phyloP scores from a whole-genome alignment of 1,140 invertebrate species.

The Leptinotarsa texana region DNA sequence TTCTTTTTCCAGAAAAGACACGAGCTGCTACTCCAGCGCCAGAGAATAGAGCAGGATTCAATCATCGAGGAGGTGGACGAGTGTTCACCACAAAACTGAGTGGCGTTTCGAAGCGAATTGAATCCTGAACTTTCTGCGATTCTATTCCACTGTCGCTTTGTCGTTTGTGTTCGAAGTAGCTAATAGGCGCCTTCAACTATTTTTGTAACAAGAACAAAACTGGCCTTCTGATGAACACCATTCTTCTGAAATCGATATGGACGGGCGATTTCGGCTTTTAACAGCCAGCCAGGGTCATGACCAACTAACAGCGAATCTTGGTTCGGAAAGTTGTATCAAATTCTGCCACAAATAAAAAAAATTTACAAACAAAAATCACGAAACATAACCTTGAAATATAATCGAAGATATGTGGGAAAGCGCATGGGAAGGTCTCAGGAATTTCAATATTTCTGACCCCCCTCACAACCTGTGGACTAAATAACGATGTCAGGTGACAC shows the following conservation, averaged over 20 bases:
- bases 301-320: too few relatives aligned
- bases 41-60: conserved; percentile 63
- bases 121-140: background rate
- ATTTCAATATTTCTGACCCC: too few relatives aligned
- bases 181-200: background rate
- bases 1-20: conserved; percentile 60
- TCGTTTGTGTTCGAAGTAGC: background rate
- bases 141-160: background rate
- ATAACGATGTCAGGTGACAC: too few relatives aligned
- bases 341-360: too few relatives aligned
- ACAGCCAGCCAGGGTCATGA: too few relatives aligned
- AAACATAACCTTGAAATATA: too few relatives aligned
- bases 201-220: conserved; percentile 6
- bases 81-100: conserved; percentile 58
- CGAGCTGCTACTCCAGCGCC: conserved; percentile 59
- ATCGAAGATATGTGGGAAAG: too few relatives aligned
- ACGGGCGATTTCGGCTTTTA: too few relatives aligned
- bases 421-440: too few relatives aligned
- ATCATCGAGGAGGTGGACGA: conserved; percentile 65
- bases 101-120: background rate
- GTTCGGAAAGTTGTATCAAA: too few relatives aligned
- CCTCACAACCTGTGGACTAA: too few relatives aligned
- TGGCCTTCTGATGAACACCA: conserved; percentile 10
- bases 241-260: background rate
- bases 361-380: too few relatives aligned